phyloP scores from a whole-genome alignment of 2,797 vertebrate genomes.

The Gobionotothen gibberifrons region DNA sequence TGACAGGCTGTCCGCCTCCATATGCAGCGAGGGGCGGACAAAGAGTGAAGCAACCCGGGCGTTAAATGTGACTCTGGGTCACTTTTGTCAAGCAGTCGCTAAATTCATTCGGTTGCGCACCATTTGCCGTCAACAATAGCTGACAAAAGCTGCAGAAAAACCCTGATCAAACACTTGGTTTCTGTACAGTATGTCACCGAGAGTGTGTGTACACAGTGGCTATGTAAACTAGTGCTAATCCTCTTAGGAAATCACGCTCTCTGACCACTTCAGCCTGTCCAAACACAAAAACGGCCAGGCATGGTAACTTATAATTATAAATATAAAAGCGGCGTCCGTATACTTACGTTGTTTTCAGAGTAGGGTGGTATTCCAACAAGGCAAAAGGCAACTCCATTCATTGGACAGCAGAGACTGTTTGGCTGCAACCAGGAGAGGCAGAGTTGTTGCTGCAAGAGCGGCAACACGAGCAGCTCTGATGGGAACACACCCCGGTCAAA shows the following conservation, averaged over 20 bases:
- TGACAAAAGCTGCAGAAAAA: constrained; percentile 26
- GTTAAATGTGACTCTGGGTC: constrained; percentile 6
- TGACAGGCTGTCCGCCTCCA: constrained; percentile 44
- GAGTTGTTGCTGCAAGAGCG: constrained; percentile 55
- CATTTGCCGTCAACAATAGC: constrained; percentile 11
- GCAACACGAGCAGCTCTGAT: constrained; percentile 33
- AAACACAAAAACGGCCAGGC: constrained; percentile 23
- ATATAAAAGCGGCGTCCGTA: neutral
- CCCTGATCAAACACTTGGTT: constrained; percentile 28
- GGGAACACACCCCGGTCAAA: constrained; percentile 33
- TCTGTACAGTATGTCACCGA: constrained; percentile 39
- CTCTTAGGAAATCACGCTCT: constrained; percentile 85
- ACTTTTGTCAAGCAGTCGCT: neutral
- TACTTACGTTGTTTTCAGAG: constrained; percentile 88
- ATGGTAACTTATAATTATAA: neutral
- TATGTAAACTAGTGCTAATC: constrained; percentile 80
- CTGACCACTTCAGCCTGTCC: constrained; percentile 61
- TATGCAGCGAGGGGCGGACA: constrained; percentile 54
- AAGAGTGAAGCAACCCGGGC: constrained; percentile 36
- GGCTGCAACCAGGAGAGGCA: constrained; percentile 63
- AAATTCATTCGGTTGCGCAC: constrained; percentile 15
- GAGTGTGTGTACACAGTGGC: constrained; percentile 58
- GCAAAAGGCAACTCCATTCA: constrained; percentile 99
- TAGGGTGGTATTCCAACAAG: constrained; percentile 98
- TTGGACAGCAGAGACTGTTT: constrained; percentile 84